Conservation (phyloP, 2,797 vertebrate genomes). For the Myotis daubentonii region DNA sequence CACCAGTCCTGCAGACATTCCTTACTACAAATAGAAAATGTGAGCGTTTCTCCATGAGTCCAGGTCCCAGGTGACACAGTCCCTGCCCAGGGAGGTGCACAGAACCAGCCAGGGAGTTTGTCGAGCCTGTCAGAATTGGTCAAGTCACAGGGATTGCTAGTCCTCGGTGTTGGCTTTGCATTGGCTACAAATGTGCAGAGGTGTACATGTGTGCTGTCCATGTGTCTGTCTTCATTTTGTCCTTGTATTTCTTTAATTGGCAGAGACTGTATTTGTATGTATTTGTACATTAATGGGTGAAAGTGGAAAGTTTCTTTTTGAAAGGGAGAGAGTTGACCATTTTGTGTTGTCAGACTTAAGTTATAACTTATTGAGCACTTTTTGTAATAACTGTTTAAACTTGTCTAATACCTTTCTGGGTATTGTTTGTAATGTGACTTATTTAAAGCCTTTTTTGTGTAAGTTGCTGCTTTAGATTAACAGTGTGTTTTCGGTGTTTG, state of each 20-base stretch:
- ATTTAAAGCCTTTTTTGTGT: slow-evolving; percentile 84
- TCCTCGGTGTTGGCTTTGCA: slow-evolving; percentile 81
- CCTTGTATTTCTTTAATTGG: slow-evolving; percentile 74
- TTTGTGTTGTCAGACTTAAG: slow-evolving; percentile 85
- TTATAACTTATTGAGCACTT: slow-evolving; percentile 94
- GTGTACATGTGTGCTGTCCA: slow-evolving; percentile 74
- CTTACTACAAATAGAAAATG: background rate
- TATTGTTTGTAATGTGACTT: slow-evolving; percentile 92
- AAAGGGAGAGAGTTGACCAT: slow-evolving; percentile 76
- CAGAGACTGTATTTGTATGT: slow-evolving; percentile 79
- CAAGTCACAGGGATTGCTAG: slow-evolving; percentile 64
- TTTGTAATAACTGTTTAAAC: slow-evolving; percentile 86
- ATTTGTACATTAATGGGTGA: slow-evolving; percentile 75
- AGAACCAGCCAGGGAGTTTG: slow-evolving; percentile 67
- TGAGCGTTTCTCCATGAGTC: background rate
- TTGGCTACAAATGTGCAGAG: slow-evolving; percentile 85
- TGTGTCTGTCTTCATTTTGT: slow-evolving; percentile 74
- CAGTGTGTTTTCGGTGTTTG: slow-evolving; percentile 82
- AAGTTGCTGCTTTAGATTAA: slow-evolving; percentile 87
- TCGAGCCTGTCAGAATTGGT: slow-evolving; percentile 46
- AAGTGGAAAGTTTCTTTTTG: slow-evolving; percentile 80
- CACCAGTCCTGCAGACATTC: slow-evolving; percentile 54
- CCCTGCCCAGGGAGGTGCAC: background rate
- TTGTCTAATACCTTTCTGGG: slow-evolving; percentile 90
- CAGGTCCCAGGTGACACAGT: background rate